Conservation (phyloP, 2,888 invertebrate genomes). For the Augiades crinisus region DNA sequence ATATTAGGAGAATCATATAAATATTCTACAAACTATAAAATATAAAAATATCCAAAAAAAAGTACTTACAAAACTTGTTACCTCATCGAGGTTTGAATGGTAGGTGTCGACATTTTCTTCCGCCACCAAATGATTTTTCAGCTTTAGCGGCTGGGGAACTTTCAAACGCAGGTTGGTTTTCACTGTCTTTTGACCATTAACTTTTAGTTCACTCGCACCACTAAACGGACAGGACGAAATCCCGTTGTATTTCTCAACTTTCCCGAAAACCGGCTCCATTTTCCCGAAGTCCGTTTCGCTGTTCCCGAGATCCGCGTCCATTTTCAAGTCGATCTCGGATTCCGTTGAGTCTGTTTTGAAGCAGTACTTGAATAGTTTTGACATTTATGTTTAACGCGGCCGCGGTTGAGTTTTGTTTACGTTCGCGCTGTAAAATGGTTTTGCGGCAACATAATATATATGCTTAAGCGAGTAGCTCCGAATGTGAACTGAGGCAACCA, state of each 20-base stretch:
- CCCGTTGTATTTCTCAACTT: slow-evolving; percentile 48
- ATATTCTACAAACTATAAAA: neutral
- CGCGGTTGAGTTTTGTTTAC: slow-evolving; percentile 5
- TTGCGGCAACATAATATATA: slow-evolving; percentile 57
- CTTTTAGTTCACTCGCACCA: slow-evolving; percentile 51
- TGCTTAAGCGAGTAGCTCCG: slow-evolving; percentile 52
- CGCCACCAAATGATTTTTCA: slow-evolving; percentile 54
- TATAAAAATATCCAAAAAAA: no score
- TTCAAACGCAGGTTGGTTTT: slow-evolving; percentile 61
- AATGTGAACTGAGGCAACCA: slow-evolving; percentile 45
- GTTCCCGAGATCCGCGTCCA: slow-evolving; percentile 32
- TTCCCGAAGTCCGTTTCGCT: slow-evolving; percentile 23
- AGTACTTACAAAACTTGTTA: slow-evolving; percentile 57
- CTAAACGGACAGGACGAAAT: slow-evolving; percentile 54
- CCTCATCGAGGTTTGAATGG: slow-evolving; percentile 55
- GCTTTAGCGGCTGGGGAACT: slow-evolving; percentile 61
- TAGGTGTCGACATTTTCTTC: slow-evolving; percentile 60
- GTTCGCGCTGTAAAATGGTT: slow-evolving; percentile 9
- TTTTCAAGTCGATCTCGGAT: slow-evolving; percentile 36
- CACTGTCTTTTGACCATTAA: slow-evolving; percentile 44
- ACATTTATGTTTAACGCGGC: slow-evolving; percentile 37
- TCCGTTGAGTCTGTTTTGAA: slow-evolving; percentile 36
- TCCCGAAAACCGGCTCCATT: slow-evolving; percentile 30
- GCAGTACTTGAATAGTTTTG: slow-evolving; percentile 46
- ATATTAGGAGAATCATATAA: neutral